Base-by-base conservation (phyloP, 2,113 vertebrate species). In the Rhinopomastus cyanomelas region DNA sequence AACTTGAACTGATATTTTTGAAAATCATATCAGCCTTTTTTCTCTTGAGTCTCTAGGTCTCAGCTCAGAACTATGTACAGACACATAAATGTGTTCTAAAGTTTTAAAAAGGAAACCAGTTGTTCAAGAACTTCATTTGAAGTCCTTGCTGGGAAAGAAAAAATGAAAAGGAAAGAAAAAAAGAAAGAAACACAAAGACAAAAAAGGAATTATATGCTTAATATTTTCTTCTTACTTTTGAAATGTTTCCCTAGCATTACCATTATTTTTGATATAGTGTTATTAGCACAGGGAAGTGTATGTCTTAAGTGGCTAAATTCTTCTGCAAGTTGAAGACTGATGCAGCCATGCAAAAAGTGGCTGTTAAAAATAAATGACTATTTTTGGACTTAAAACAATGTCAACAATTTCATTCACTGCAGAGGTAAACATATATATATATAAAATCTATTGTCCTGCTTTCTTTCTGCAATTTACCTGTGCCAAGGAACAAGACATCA, bases 401-500 rank as follows among this genome's bases (percentile, higher is more conserved):
- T 15, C 26, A 7, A 52, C 4, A 52, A 18, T 68, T 55, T 60
- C 4, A 26, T 85, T 89, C 22, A 74, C 60, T 11, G 18, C 53
- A 22, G 12, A 91, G 21, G 5, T 23, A 57, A 36, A 85, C 2
- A 1, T 3, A 42, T 30, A 18, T 9, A 6, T 9, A 19, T 23
- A 36, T 56, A 59, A 23, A 46, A 55, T 56, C 5, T 16, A 5
- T 37, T 67, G 8, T 52, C 14, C 46, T 55, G 23, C 27, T 71
- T 56, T 3, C 1, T 82, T 77, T 49, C 25, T 65, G 77, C 39
- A 11, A 21, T 64, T 94, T 97, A 99, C 99, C 99, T 96, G 99
- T 99, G 36, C 99, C 99, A 39, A 99, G 98, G 96, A 99, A 99
- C 34, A 99, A 97, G 85, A 99, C 99, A 72, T 99, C 98, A 68